Evolutionary conservation across 2,113 vertebrate species (phyloP).

Genomic region (Myotis davidii): DNA sequence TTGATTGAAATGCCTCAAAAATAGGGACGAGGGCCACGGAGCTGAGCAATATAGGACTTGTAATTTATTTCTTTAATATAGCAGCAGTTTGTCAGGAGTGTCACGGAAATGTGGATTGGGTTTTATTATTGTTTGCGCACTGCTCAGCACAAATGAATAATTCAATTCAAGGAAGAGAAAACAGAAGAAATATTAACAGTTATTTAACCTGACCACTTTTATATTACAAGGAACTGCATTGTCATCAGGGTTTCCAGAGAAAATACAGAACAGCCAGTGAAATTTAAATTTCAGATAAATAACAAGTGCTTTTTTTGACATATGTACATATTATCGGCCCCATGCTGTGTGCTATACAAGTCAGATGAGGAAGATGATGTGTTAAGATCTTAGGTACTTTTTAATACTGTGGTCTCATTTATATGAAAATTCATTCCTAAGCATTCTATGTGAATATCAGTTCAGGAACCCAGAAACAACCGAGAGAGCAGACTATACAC

Average conservation of each 20-base stretch:
- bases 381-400: neutral
- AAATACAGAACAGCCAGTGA: neutral
- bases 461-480: neutral
- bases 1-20: conserved; percentile 67
- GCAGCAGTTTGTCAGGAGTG: conserved; percentile 62
- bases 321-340: neutral
- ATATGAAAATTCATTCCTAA: neutral
- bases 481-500: neutral
- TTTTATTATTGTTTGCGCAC: conserved; percentile 55
- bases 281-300: conserved; percentile 38
- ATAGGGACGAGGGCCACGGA: neutral
- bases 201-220: conserved; percentile 55
- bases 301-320: neutral
- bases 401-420: neutral
- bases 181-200: conserved; percentile 57
- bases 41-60: neutral
- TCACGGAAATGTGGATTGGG: conserved; percentile 56
- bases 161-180: conserved; percentile 56
- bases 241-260: neutral
- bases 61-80: conserved; percentile 69
- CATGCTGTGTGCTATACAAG: accelerated
- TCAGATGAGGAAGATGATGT: neutral
- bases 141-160: conserved; percentile 64
- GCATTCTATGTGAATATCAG: neutral
- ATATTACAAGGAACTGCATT: conserved; percentile 37